A percentile compares a stretch with the other conserved stretches of the same genome.
These are phyloP conservation scores for Gymnoscopelus braueri DNA, from an alignment of 2,797 vertebrate genomes.

Conservation along the genomic window DNA sequence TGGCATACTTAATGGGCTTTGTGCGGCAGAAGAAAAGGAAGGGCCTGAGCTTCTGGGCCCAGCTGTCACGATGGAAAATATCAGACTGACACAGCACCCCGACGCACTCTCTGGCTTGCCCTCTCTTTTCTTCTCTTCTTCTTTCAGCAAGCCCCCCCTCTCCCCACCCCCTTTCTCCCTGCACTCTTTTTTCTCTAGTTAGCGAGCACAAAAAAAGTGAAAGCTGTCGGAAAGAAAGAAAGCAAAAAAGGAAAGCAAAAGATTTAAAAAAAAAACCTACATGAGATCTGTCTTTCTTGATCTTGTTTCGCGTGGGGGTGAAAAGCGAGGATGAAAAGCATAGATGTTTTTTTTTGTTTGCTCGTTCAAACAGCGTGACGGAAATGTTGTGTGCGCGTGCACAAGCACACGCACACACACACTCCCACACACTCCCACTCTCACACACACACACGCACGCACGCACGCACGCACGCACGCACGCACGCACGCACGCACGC, in stretches of 20 bases:
- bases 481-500: no score
- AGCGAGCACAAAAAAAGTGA: conserved; percentile 78
- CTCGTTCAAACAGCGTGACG: no score
- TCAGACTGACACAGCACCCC: conserved; percentile 81
- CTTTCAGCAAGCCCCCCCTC: conserved; percentile 25
- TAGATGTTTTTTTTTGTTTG: no score
- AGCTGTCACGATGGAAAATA: conserved; percentile 91
- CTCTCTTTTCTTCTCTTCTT: conserved; percentile 72
- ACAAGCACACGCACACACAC: no score
- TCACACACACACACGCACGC: no score
- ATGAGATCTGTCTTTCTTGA: conserved; percentile 67
- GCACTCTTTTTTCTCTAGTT: conserved; percentile 64
- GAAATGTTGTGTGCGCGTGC: no score
- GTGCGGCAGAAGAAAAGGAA: conserved; percentile 83
- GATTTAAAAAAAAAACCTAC: conserved; percentile 44
- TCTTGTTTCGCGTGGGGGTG: conserved; percentile 15
- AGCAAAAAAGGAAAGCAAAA: conserved; percentile 31
- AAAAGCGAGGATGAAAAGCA: conserved; percentile 10
- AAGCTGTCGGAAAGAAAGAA: conserved; percentile 81
- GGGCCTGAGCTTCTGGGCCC: conserved; percentile 85
- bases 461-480: no score
- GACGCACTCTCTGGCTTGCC: conserved; percentile 66
- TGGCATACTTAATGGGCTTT: conserved; percentile 94
- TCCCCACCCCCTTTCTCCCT: background rate
- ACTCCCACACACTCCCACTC: no score